Evolutionary conservation across 2,797 vertebrate species (phyloP).

Genomic region (Hydrophis major): DNA sequence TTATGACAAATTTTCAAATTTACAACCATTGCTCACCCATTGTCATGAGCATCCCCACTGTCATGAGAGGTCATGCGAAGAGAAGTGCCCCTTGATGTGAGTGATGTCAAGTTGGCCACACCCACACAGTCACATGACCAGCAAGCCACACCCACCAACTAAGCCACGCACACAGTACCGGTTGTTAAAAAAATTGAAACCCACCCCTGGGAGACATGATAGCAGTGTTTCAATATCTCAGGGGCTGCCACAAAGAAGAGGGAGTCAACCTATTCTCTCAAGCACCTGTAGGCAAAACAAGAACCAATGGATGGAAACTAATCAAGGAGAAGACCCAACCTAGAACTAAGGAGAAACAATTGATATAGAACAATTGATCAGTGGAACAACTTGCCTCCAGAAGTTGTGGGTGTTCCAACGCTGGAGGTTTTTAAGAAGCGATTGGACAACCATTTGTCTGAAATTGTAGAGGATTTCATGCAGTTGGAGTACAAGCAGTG

Average conservation of each 20-base stretch:
- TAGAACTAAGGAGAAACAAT: background rate
- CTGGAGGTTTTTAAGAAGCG: background rate
- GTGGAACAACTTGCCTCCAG: background rate
- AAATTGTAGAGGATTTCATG: background rate
- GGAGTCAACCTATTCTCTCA: background rate
- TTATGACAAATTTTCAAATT: too few relatives aligned
- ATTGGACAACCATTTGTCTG: background rate
- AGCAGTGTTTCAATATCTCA: background rate
- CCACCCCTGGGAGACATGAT: background rate
- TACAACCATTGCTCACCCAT: too few relatives aligned
- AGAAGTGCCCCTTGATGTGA: too few relatives aligned
- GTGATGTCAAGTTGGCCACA: too few relatives aligned
- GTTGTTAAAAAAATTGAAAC: too few relatives aligned
- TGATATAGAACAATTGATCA: background rate
- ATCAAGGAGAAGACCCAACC: background rate
- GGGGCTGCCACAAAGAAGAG: background rate
- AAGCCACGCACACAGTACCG: too few relatives aligned
- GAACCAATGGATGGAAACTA: background rate
- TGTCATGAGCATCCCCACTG: too few relatives aligned
- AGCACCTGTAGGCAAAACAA: background rate
- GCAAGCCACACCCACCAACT: too few relatives aligned
- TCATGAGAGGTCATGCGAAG: too few relatives aligned
- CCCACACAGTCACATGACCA: too few relatives aligned
- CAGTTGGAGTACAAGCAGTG: background rate
- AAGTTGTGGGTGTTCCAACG: background rate